Evolutionary conservation across 2,797 vertebrate species (phyloP).

Genomic region (Paguma larvata): DNA sequence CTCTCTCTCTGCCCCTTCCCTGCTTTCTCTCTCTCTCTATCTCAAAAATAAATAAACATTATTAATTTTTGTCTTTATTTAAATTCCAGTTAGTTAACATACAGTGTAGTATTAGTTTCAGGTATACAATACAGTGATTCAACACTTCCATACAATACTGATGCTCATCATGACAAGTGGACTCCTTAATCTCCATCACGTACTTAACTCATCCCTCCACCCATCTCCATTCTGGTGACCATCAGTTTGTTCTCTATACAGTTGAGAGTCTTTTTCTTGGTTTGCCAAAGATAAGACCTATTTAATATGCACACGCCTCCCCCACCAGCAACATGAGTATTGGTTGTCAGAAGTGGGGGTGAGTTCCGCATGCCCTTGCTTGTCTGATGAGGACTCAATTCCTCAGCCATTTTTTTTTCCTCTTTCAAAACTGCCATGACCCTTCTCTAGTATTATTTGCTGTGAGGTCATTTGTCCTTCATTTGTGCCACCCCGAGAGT

Average conservation of each 20-base stretch:
- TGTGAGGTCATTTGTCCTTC: not conserved
- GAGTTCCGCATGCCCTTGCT: not conserved
- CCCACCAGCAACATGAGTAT: not conserved
- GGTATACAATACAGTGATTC: not conserved
- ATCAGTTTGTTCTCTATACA: too few species aligned
- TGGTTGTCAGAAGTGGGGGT: not conserved
- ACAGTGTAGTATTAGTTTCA: not conserved
- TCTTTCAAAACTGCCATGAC: not conserved
- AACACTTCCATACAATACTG: not conserved
- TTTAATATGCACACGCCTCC: fast-evolving
- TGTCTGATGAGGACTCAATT: not conserved
- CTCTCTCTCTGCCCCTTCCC: too few species aligned
- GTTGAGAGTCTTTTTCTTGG: too few species aligned
- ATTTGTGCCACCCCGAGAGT: too few species aligned
- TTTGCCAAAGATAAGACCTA: not conserved
- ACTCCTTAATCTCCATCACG: not conserved
- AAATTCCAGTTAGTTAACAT: not conserved
- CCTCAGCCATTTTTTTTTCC: not conserved
- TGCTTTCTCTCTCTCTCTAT: too few species aligned
- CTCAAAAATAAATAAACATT: too few species aligned
- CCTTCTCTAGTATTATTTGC: not conserved
- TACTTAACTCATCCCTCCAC: not conserved
- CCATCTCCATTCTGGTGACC: not conserved
- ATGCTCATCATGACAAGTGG: not conserved
- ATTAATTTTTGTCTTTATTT: not conserved